Percentiles rank a stretch among this genome's conserved stretches.
phyloP scores from a whole-genome alignment of 2,113 vertebrate species.

The Engraulis encrasicolus region DNA sequence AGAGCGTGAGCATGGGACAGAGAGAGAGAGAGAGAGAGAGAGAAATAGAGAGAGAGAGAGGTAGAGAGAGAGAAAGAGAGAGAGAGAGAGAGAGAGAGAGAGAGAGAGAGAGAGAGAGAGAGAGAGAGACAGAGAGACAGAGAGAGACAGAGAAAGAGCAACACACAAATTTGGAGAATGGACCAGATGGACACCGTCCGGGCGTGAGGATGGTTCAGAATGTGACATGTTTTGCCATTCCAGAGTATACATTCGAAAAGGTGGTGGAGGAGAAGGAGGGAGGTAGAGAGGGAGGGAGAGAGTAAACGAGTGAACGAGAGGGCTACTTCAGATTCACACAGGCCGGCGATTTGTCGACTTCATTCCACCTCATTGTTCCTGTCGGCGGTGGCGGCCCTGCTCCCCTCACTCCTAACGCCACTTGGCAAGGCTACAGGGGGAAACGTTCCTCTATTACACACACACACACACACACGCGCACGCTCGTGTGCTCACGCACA shows the following conservation, averaged over 20 bases:
- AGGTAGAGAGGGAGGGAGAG: background rate
- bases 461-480: too few relatives aligned
- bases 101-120: constrained; percentile 9
- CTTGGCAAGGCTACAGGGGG: constrained; percentile 67
- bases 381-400: constrained; percentile 54
- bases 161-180: background rate
- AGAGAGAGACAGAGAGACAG: background rate
- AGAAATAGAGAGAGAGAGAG: constrained; percentile 4
- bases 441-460: constrained; percentile 59
- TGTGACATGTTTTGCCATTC: background rate
- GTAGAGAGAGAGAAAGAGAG: background rate
- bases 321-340: constrained; percentile 12
- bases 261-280: background rate
- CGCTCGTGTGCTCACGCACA: too few relatives aligned
- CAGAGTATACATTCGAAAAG: background rate
- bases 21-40: too few relatives aligned
- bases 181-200: background rate
- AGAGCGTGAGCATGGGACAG: too few relatives aligned
- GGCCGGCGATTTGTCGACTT: constrained; percentile 16
- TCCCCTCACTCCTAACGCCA: constrained; percentile 66
- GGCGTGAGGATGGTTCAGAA: background rate
- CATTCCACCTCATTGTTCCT: constrained; percentile 29
- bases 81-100: background rate
- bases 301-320: background rate
- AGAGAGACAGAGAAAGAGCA: background rate